Conservation (phyloP, 2,797 vertebrate species). For the Psittacula echo region DNA sequence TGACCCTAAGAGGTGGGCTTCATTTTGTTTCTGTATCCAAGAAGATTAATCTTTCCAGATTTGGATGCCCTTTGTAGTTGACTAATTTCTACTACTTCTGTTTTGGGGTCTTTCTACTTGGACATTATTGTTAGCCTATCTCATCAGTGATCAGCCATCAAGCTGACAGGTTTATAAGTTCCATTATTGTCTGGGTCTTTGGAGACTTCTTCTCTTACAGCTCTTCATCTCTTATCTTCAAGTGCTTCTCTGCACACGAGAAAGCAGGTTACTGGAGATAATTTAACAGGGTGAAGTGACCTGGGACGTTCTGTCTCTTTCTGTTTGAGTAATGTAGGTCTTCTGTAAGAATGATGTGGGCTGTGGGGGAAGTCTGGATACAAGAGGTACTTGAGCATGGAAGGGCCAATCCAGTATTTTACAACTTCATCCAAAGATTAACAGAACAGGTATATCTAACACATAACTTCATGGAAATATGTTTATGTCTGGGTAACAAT, state of each 20-base stretch:
- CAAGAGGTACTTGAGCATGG: background rate
- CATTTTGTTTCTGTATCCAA: background rate
- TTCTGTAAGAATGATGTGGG: background rate
- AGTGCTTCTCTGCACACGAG: background rate
- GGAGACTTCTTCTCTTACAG: background rate
- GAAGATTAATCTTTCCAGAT: slow-evolving; percentile 13
- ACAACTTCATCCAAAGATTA: background rate
- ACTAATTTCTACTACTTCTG: background rate
- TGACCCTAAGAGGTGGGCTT: background rate
- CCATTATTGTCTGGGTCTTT: background rate
- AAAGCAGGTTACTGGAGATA: slow-evolving; percentile 1
- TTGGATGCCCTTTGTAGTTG: slow-evolving; percentile 3
- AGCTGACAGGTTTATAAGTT: background rate
- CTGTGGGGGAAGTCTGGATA: background rate
- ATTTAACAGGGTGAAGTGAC: slow-evolving; percentile 23
- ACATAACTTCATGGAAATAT: background rate
- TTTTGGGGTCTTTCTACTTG: background rate
- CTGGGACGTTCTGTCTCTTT: background rate
- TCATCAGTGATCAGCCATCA: background rate
- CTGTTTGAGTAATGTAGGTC: background rate
- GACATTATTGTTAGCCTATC: background rate
- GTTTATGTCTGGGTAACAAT: background rate
- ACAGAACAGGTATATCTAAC: background rate
- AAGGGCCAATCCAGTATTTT: background rate
- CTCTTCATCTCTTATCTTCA: background rate